phyloP scores from a whole-genome alignment of 2,888 invertebrate species.

The Ernsta delagoae region DNA sequence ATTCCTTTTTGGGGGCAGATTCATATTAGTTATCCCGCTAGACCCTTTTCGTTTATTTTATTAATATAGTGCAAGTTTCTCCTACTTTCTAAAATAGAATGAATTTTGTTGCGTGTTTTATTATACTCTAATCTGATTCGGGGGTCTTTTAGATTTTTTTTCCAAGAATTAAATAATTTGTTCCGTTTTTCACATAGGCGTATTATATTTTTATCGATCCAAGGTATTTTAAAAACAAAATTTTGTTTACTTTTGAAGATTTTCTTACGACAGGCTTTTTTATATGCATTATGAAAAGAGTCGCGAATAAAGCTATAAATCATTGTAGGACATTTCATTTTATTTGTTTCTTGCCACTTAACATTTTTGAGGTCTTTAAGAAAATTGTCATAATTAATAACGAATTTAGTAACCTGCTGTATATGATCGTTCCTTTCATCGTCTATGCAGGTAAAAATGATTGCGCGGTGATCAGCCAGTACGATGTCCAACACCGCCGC shows the following conservation, averaged over 20 bases:
- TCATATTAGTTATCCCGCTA: no score
- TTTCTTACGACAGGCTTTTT: background rate
- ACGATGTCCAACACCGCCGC: conserved; percentile 14
- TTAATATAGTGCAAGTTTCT: no score
- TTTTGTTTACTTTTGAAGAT: background rate
- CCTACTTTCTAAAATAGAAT: conserved; percentile 28
- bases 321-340: no score
- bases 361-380: conserved; percentile 30
- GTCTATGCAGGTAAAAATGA: conserved; percentile 29
- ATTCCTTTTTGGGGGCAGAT: no score
- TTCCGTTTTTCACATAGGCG: background rate
- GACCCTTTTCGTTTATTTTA: no score
- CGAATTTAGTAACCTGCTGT: conserved; percentile 33
- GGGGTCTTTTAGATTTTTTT: conserved; percentile 13
- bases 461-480: conserved; percentile 32
- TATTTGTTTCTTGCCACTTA: no score
- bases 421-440: conserved; percentile 13
- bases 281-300: no score
- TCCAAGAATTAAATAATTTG: background rate
- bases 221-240: background rate
- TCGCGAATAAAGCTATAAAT: no score
- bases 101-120: conserved; percentile 33
- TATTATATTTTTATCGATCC: background rate
- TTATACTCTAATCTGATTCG: conserved; percentile 30
- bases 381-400: conserved; percentile 26